A percentile compares a stretch with the other conserved stretches of the same genome.
These are phyloP conservation scores for Scrobipalpa atriplicella DNA, from an alignment of 2,888 invertebrate genomes.

Conservation along the genomic window DNA sequence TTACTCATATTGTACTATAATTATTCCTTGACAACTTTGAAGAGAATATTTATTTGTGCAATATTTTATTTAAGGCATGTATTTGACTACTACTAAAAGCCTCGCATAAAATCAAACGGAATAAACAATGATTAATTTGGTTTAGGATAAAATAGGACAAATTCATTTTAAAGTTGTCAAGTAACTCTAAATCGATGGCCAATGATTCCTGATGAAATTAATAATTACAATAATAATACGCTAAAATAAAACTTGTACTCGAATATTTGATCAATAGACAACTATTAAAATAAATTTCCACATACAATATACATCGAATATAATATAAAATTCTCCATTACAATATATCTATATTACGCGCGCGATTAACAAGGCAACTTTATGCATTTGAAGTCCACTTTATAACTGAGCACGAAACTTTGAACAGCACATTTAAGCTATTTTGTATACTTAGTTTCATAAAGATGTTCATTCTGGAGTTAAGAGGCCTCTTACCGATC, in stretches of 20 bases:
- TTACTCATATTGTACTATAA: slow-evolving; percentile 72
- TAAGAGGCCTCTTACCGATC: too few species aligned
- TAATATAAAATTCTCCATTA: slow-evolving; percentile 66
- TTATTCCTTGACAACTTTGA: slow-evolving; percentile 32
- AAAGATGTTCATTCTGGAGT: too few species aligned
- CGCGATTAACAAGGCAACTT: neutral
- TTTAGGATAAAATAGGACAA: neutral
- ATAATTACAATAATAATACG: slow-evolving; percentile 38
- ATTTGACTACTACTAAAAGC: neutral
- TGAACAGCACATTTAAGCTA: neutral
- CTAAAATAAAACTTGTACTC: slow-evolving; percentile 56
- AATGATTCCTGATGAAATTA: slow-evolving; percentile 38
- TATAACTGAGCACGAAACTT: neutral
- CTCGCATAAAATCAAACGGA: neutral
- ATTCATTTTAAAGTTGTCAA: slow-evolving; percentile 15
- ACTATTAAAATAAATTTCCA: slow-evolving; percentile 69
- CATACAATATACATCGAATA: slow-evolving; percentile 74
- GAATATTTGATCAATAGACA: slow-evolving; percentile 64
- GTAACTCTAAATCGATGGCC: slow-evolving; percentile 45
- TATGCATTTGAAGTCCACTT: slow-evolving; percentile 3
- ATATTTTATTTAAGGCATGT: neutral
- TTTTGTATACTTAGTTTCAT: slow-evolving; percentile 1
- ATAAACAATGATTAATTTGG: neutral
- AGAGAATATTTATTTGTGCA: slow-evolving; percentile 11
- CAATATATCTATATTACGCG: slow-evolving; percentile 42